Base-by-base conservation (phyloP, 1,140 invertebrate species). In the Drosophila busckii region DNA sequence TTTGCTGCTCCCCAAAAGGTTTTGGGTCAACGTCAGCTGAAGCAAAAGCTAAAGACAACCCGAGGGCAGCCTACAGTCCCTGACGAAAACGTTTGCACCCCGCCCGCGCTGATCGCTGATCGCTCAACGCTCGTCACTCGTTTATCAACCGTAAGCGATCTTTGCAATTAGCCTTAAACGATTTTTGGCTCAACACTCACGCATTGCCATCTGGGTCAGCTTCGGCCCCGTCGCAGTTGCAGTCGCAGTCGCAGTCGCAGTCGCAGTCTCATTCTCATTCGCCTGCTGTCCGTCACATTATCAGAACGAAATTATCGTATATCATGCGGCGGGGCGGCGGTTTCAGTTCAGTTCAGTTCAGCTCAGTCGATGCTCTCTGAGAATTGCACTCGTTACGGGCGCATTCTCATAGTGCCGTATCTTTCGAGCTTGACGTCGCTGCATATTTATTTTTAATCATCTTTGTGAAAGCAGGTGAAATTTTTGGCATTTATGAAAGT, bases 391-490 rank as follows among this genome's bases (percentile, higher is more conserved):
- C 58, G 35, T 48, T 55, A 46, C 23, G 35, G 10, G 34, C 8
- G 31, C n/a, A n/a, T n/a, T n/a, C n/a, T 28, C 32, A 8, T 5
- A 10, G 48, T 8, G 16, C 4, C 9, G 46, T 29, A 28, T 35
- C 1, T 16, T 7, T 2, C 29, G 48, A n/a, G 19, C 59, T 38
- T 58, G 70, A 49, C 38, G 50, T 46, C 54, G 60, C 65, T 82
- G 69, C 76, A 82, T 83, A 80, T 80, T 80, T 82, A 82, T 82
- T 82, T 82, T 82, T 82, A 82, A 82, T 83, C 70, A 83, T 83
- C 69, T 82, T 84, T 84, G 80, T 73, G 71, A 84, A 84, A 84
- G 80, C 80, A 84, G 80, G 80, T 84, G 80, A 84, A 84, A 84
- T 84, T 82, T 80, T 82, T 73, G 75, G 71, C 73, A 78, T 82